Base-by-base conservation (phyloP, 2,797 vertebrate genomes). In the Garrulus glandarius region DNA sequence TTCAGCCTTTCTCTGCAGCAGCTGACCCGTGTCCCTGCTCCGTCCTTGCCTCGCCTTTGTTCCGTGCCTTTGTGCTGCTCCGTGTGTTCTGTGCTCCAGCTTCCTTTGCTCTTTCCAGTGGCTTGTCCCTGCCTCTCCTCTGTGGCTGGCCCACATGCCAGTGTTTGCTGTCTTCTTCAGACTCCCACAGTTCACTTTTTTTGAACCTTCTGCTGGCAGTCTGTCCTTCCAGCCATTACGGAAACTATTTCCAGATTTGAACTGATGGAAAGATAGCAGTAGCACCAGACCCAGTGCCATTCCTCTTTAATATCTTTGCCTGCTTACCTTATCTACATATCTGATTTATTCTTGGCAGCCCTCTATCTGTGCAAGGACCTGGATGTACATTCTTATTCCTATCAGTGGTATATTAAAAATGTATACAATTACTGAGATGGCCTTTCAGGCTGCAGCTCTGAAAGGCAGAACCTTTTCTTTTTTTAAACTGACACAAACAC, bases 331-430 rank as follows among this genome's bases (percentile, higher is more conserved):
- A 87, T 95, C 91, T 94, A 49, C 76, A n/a, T 91, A 83, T 94
- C 92, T 97, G 92, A 95, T 93, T 89, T 89, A 76, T 87, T 94
- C 88, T 89, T 93, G 95, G 94, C 89, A 94, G 81, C 64, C 71
- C 74, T 83, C 39, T 63, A 21, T 92, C 93, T 92, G 30, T 79
- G 36, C 44, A 46, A 74, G 85, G 90, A 78, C 87, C 79, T 84
- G 85, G 55, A 79, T 84, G 83, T 60, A 61, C 52, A 43, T 93
- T 92, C 79, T 76, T 44, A n/a, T 55, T 92, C 47, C 71, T 74
- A 8, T 50, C 70, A 84, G 50, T 67, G 61, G 13, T 56, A 17
- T 47, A 94, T 94, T 88, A 88, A 76, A 84, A 82, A 94, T 87
- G 61, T 78, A 39, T 83, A 83, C 72, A 78, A 60, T 82, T 71